Evolutionary conservation across 2,113 vertebrate species (phyloP), one percentile per base, ranked within the genome.

Genomic region (Ammospiza nelsoni): DNA sequence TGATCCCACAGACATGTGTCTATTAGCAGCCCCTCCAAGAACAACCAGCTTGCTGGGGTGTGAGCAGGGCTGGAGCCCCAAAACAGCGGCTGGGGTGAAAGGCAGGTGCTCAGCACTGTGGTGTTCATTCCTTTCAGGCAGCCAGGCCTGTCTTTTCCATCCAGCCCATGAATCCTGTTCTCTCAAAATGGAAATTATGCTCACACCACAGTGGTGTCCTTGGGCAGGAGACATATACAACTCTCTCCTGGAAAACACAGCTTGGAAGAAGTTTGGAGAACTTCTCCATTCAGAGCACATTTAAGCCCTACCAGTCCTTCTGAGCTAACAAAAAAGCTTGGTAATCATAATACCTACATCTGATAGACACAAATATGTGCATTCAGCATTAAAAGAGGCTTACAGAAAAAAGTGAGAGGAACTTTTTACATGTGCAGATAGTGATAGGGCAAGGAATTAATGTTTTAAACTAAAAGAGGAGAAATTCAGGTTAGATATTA

Each of bases 141-240:
- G 35, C 54, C 81, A 75, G 62, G 44, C 13, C 66, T 68, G 23
- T 51, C 23, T 37, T 51, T 46, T 48, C 44, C 25, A 61, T 9
- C 29, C 25, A 35, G 13, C 11, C 51, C 58, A 28, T 4, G 12
- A 79, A 18, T 74, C 9, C 48, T 75, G 4, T 33, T 59, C 75
- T 17, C 48, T 84, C 31, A 12, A 61, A 82, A 63, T 13, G 17
- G 54, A 61, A 94, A 84, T 72, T 29, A 23, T 6, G 22, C 27
- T 69, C 62, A 28, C 6, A 39, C 19, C 54, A 52, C 6, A 2
- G 15, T 2, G 12, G 6, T 80, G 31, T 49, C 59, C 49, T 46
- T n/a, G 31, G 39, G 27, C 16, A 25, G 15, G 11, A 43, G 23
- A 66, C 2, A 5, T 1, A 5, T 0, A 9, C 12, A 44, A 27